Evolutionary conservation across 2,888 invertebrate genomes (phyloP), one percentile per base, ranked within the genome.

Genomic region (Metopia argyrocephala): DNA sequence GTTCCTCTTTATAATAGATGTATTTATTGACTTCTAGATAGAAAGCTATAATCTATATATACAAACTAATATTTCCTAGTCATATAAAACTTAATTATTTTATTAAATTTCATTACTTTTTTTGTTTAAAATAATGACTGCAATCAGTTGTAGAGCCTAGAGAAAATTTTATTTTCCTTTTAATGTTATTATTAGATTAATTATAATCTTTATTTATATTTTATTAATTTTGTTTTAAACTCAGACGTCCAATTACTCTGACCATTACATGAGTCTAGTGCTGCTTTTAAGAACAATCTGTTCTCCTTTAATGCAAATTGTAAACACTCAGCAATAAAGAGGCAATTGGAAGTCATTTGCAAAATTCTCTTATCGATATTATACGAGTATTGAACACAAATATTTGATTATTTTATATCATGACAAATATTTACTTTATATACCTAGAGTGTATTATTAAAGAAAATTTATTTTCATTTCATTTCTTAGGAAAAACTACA

Each of bases 381-480:
- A 46, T 45, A n/a, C n/a, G n/a, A n/a, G n/a, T n/a, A 61, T 61
- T 46, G 20, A 54, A 76, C 28, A 76, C 62, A 76, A 68, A 76
- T 54, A 68, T 76, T 76, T 76, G 54, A 76, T 46, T 59, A 65
- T 59, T 71, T 71, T 71, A 59, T 71, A 66, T 71, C 59, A 54
- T 46, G 23, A 78, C 65, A 71, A 66, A 71, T 78, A 66, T 78
- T 78, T 78, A 59, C n/a, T 46, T 57, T 50, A 57, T 25, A 12
- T 25, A 25, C 5, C n/a, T n/a, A n/a, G 20, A 20, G 6, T 48
- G 3, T 25, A 5, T 54, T 54, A 54, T 23, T 23, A 54, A 38
- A 12, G 38, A 38, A 38, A 9, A 18, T 54, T 56, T 25, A 46
- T 27, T 69, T 59, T 46, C 20, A 3, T 56, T 25, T 21, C 15